phyloP scores from a whole-genome alignment of 2,797 vertebrate species.

The Natrix natrix region DNA sequence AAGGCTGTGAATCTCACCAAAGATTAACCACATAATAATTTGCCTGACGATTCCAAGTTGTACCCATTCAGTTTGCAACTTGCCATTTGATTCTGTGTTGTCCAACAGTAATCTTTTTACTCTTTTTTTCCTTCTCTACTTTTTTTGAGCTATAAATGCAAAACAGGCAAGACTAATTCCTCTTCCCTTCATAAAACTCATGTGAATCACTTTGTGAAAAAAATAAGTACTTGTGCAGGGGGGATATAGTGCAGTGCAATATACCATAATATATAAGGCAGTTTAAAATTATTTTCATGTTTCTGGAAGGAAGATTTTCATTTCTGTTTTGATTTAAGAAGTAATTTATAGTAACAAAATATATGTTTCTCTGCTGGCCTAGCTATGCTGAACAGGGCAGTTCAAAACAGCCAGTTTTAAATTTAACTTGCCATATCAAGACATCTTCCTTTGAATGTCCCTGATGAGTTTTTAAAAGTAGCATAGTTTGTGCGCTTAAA shows the following conservation, averaged over 20 bases:
- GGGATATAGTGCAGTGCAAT: neutral
- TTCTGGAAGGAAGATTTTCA: neutral
- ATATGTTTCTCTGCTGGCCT: neutral
- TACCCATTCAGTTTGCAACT: neutral
- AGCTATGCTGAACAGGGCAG: neutral
- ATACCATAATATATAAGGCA: neutral
- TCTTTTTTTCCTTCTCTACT: neutral
- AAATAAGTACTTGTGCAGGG: neutral
- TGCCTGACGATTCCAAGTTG: neutral
- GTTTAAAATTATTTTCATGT: neutral
- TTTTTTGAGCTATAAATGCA: neutral
- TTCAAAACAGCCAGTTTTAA: constrained; percentile 8
- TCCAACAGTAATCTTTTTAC: neutral
- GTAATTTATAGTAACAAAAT: constrained; percentile 12
- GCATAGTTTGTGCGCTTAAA: constrained; percentile 18
- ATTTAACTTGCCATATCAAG: neutral
- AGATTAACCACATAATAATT: neutral
- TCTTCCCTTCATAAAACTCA: neutral
- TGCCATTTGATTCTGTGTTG: neutral
- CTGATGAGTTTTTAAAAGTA: constrained; percentile 5
- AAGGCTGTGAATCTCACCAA: no score
- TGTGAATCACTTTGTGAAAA: neutral
- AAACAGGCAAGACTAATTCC: no score
- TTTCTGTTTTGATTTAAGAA: neutral
- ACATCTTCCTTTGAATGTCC: neutral